Conservation (phyloP, 2,888 invertebrate genomes). For the Chrysotoxum bicinctum region DNA sequence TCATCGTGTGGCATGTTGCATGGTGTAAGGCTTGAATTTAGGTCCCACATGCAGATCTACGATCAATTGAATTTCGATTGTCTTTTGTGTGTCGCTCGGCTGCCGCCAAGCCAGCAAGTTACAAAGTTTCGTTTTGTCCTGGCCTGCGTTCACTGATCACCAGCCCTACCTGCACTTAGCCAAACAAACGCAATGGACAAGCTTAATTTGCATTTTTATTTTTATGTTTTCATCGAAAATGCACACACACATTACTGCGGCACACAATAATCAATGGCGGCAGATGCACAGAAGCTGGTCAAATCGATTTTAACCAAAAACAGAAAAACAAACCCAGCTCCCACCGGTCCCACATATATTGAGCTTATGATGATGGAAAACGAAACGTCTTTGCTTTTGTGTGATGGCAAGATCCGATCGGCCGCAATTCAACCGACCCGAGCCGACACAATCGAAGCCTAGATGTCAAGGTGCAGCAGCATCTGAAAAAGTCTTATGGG, state of each 20-base stretch:
- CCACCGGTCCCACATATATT: slow-evolving; percentile 19
- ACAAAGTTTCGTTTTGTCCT: slow-evolving; percentile 15
- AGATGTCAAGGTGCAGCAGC: slow-evolving; percentile 65
- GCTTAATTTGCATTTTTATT: slow-evolving; percentile 80
- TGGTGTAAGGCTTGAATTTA: slow-evolving; percentile 1
- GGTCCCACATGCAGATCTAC: slow-evolving; percentile 77
- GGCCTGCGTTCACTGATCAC: slow-evolving; percentile 59
- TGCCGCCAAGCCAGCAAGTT: slow-evolving; percentile 73
- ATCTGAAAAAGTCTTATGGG: slow-evolving; percentile 45
- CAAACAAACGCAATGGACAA: slow-evolving; percentile 71
- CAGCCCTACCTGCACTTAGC: slow-evolving; percentile 42
- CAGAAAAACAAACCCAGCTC: slow-evolving; percentile 16
- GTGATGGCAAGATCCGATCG: slow-evolving; percentile 25
- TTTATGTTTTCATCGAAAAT: slow-evolving; percentile 80
- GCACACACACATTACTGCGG: slow-evolving; percentile 73
- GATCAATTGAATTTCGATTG: slow-evolving; percentile 74
- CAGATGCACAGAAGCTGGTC: slow-evolving; percentile 76
- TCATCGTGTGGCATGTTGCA: slow-evolving; percentile 51
- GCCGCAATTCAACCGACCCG: not conserved
- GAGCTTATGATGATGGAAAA: not conserved
- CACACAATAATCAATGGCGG: slow-evolving; percentile 77
- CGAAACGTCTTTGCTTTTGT: not conserved
- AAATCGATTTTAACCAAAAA: slow-evolving; percentile 43
- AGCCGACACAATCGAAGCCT: slow-evolving; percentile 35
- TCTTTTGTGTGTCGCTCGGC: slow-evolving; percentile 60